phyloP scores from a whole-genome alignment of 2,113 vertebrate genomes.

The Telmatochromis sp. region DNA sequence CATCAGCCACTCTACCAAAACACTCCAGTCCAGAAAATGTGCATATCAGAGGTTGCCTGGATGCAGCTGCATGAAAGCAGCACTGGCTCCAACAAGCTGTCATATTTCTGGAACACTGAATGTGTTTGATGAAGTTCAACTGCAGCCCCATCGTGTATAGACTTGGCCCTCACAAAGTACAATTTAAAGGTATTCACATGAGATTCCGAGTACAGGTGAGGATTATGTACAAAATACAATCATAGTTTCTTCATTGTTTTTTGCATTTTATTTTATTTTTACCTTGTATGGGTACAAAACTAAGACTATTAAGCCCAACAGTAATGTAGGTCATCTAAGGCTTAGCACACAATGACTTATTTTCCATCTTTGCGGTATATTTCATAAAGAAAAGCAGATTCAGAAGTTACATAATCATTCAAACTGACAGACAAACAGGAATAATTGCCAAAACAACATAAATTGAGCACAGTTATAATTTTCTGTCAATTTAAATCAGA shows the following conservation, averaged over 20 bases:
- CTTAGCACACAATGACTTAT: not conserved
- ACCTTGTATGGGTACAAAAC: not conserved
- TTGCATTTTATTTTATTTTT: not conserved
- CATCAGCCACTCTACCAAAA: not conserved
- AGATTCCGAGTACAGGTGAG: not conserved
- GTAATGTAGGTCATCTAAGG: not conserved
- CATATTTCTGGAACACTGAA: slow-evolving; percentile 4
- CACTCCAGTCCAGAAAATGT: not conserved
- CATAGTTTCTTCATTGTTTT: not conserved
- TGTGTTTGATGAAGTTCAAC: not conserved
- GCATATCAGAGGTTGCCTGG: not conserved
- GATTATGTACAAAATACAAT: not conserved
- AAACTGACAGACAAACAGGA: not conserved
- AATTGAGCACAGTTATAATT: not conserved
- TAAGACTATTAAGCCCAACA: not conserved
- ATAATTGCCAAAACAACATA: not conserved
- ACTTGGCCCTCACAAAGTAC: not conserved
- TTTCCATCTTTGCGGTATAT: not conserved
- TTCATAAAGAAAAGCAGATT: not conserved
- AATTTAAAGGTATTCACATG: not conserved
- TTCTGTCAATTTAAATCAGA: not conserved
- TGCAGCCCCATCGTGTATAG: not conserved
- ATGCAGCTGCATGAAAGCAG: slow-evolving; percentile 20
- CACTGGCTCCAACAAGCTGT: not conserved
- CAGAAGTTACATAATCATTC: slow-evolving; percentile 13